Base-by-base conservation (phyloP, 1,140 invertebrate species). In the Drusus annulatus region DNA sequence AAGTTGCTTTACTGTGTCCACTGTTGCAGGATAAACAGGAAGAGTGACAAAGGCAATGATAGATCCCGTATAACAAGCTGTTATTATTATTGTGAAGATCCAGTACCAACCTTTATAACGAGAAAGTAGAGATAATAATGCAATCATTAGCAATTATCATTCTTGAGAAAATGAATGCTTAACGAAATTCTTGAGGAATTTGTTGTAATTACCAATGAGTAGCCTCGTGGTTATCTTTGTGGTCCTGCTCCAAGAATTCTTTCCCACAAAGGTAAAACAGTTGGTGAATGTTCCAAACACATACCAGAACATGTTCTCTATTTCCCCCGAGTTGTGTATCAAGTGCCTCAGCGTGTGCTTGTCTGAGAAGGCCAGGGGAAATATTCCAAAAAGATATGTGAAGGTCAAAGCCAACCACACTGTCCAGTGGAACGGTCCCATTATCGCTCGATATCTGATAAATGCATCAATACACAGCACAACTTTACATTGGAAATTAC, bases 201-300 rank as follows among this genome's bases (percentile, higher is more conserved):
- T 17, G 2, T 56, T 6, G 1, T 50, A 21, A 65, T 84, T 88
- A 93, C 94, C 94, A 79, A 95, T 93, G 4, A 95, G 87, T 1
- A 94, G 76, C 80, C 93, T 90, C 2, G 93, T 94, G 0, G 94
- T 92, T 56, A 91, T 88, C 84, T 93, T 94, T n/a, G 91, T 91
- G 1, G 93, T 91, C 82, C 91, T 92, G 60, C 90, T 91, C 93
- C 93, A 94, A 1, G 93, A 93, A 76, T 93, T 91, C 81, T 91
- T 91, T 4, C 92, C 93, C 51, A 89, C 90, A 84, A 95, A 94
- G 3, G 93, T 93, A 80, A 95, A 95, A 80, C 93, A 93, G 84
- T 95, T 95, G 1, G 94, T 95, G 86, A 95, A 95, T 54, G 94
- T 95, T 10, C 94, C 94, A 82, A 95, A 95, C 17, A 95, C 93